Conservation (phyloP, 2,113 vertebrate genomes). For the Pollimyrus isidori region DNA sequence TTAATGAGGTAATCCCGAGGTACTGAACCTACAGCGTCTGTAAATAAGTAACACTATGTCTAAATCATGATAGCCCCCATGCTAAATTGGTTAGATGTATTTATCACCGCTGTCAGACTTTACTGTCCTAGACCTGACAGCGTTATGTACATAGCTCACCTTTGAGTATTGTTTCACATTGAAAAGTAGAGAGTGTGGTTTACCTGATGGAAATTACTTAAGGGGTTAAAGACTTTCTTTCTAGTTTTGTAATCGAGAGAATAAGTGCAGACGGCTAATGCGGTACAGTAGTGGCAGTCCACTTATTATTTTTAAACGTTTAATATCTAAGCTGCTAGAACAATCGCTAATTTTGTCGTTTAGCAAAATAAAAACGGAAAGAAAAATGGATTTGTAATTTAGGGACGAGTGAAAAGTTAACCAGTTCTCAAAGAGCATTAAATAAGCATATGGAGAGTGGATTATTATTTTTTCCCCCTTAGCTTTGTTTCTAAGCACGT, state of each 20-base stretch:
- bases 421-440: slow-evolving; percentile 60
- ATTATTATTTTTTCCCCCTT: slow-evolving; percentile 31
- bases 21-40: slow-evolving; percentile 70
- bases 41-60: slow-evolving; percentile 79
- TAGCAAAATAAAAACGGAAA: slow-evolving; percentile 57
- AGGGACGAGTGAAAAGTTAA: slow-evolving; percentile 68
- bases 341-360: slow-evolving; percentile 71
- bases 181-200: slow-evolving; percentile 81
- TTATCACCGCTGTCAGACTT: slow-evolving; percentile 78
- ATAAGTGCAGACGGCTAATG: slow-evolving; percentile 51
- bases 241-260: slow-evolving; percentile 84
- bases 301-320: slow-evolving; percentile 54
- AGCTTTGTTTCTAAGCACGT: slow-evolving; percentile 13
- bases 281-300: slow-evolving; percentile 61
- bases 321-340: slow-evolving; percentile 68
- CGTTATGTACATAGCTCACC: slow-evolving; percentile 89
- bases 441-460: slow-evolving; percentile 36
- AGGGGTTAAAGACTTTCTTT: slow-evolving; percentile 79
- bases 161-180: slow-evolving; percentile 98
- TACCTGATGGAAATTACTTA: slow-evolving; percentile 68
- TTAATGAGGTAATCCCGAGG: slow-evolving; percentile 45
- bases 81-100: slow-evolving; percentile 63
- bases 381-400: slow-evolving; percentile 46
- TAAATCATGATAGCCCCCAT: slow-evolving; percentile 62
- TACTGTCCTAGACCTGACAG: slow-evolving; percentile 72